Conservation (phyloP, 2,113 vertebrate species). For the Oceanites oceanicus region DNA sequence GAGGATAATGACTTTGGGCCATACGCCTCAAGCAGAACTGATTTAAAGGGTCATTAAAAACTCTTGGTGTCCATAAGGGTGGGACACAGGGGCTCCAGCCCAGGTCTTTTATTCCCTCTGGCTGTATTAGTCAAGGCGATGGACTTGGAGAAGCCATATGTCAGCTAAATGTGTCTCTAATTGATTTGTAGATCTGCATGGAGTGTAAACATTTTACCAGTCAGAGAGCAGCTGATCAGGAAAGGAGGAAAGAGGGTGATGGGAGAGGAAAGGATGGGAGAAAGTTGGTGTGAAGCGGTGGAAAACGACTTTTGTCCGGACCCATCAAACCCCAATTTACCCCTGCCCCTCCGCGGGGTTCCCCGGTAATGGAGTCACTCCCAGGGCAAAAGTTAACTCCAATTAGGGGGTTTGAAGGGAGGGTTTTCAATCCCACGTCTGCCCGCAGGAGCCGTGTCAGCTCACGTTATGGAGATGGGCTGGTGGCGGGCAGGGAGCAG, state of each 20-base stretch:
- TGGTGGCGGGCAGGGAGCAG: background rate
- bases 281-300: background rate
- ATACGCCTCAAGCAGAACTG: background rate
- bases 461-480: constrained; percentile 35
- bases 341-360: background rate
- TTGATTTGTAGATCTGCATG: constrained; percentile 18
- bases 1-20: background rate
- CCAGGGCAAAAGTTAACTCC: constrained; percentile 50
- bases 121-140: background rate
- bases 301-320: background rate
- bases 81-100: background rate
- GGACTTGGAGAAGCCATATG: constrained; percentile 19
- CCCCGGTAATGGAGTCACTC: constrained; percentile 15
- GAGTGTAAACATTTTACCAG: constrained; percentile 65
- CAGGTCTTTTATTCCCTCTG: background rate
- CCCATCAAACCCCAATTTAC: background rate
- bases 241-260: background rate
- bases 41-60: constrained; percentile 18
- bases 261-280: background rate
- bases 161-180: constrained; percentile 39
- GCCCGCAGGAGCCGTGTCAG: constrained; percentile 24
- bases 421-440: background rate
- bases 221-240: constrained; percentile 31
- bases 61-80: background rate
- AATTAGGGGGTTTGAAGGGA: background rate